Percentiles rank a stretch among this genome's conserved stretches.
phyloP scores from a whole-genome alignment of 1,140 invertebrate genomes.

The Atta cephalotes region DNA sequence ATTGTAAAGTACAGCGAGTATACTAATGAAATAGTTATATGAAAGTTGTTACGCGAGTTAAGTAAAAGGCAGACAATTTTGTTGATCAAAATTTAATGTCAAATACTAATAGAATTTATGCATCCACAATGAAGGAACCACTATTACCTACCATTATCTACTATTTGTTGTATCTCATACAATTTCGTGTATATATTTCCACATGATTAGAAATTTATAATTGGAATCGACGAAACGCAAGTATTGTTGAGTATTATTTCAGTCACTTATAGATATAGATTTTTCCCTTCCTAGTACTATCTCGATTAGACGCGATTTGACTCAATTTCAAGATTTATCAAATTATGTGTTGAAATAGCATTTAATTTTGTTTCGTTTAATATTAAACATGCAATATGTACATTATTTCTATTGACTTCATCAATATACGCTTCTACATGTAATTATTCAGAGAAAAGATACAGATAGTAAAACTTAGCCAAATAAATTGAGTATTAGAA shows the following conservation, averaged over 20 bases:
- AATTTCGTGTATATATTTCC: neutral
- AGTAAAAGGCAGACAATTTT: conserved; percentile 74
- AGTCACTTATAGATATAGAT: neutral
- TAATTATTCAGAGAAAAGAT: conserved; percentile 40
- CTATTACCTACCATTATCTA: conserved; percentile 69
- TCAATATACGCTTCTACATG: conserved; percentile 39
- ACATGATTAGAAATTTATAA: neutral
- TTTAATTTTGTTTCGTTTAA: conserved; percentile 59
- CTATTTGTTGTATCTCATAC: conserved; percentile 49
- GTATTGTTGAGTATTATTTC: conserved; percentile 8
- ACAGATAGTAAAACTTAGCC: conserved; percentile 74
- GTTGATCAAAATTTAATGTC: conserved; percentile 73
- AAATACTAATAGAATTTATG: conserved; percentile 84
- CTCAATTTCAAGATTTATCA: conserved; percentile 52
- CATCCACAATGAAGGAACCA: conserved; percentile 23
- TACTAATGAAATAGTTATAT: conserved; percentile 96
- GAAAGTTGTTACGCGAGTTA: conserved; percentile 86
- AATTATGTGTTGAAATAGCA: conserved; percentile 34
- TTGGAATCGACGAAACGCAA: neutral
- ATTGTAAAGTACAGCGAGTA: conserved; percentile 98
- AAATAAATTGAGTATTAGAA: conserved; percentile 78
- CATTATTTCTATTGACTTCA: conserved; percentile 8
- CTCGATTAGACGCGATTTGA: conserved; percentile 64
- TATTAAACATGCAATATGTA: neutral
- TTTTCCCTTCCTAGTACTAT: neutral